Percentiles rank a stretch among this genome's conserved stretches.
Evolutionary conservation across 2,113 vertebrate genomes (phyloP).

Genomic region (Marmota flaviventris): DNA sequence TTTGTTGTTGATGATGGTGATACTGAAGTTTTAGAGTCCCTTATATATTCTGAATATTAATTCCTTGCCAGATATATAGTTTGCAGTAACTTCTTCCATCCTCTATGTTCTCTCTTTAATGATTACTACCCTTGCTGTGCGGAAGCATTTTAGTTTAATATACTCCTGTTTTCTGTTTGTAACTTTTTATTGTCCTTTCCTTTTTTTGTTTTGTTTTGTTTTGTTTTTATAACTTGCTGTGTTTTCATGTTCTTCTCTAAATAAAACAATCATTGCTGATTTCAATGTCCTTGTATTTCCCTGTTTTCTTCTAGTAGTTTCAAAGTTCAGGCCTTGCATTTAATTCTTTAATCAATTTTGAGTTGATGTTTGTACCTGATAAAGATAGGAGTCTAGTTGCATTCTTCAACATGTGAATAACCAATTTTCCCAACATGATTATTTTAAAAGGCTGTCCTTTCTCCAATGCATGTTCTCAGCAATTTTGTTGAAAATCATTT

Average conservation of each 20-base stretch:
- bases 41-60: neutral
- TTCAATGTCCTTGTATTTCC: neutral
- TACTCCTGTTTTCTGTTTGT: neutral
- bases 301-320: neutral
- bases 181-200: too few relatives aligned
- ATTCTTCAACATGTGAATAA: neutral
- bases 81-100: neutral
- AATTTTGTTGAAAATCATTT: neutral
- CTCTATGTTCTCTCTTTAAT: neutral
- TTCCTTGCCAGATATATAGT: neutral
- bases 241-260: neutral
- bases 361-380: neutral
- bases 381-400: neutral
- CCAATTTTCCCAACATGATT: neutral
- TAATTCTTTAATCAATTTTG: neutral
- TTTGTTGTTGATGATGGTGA: neutral
- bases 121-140: neutral
- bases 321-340: neutral
- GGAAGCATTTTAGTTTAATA: neutral
- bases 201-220: too few relatives aligned
- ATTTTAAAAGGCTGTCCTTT: neutral
- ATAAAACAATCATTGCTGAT: neutral
- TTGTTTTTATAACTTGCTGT: neutral
- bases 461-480: neutral
- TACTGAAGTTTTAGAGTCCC: neutral